A percentile compares a stretch with the other conserved stretches of the same genome.
Evolutionary conservation across 2,888 invertebrate species (phyloP).

Genomic region (Tetanocera ferruginea): DNA sequence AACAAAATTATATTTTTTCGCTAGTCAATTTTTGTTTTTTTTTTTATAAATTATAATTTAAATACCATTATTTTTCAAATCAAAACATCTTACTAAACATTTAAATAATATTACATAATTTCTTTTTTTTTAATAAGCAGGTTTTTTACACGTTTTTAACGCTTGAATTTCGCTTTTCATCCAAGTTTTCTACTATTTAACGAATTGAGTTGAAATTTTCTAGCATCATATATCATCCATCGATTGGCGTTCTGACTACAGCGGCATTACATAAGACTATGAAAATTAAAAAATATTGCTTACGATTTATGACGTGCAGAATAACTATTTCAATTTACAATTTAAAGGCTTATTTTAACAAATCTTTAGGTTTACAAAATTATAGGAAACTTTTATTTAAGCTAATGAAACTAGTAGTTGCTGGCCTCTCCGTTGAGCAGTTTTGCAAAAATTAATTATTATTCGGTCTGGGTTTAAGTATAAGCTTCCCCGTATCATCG

Average conservation of each 20-base stretch:
- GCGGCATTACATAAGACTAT: background rate
- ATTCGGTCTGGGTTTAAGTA: constrained; percentile 88
- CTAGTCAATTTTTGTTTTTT: background rate
- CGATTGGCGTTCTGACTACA: too few relatives aligned
- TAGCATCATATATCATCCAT: background rate
- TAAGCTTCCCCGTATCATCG: constrained; percentile 96
- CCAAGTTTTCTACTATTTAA: background rate
- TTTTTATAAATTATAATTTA: background rate
- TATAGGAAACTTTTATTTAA: constrained; percentile 12
- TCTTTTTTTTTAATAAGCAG: background rate
- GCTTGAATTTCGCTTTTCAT: background rate
- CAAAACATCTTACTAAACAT: background rate
- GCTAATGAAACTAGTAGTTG: constrained; percentile 17
- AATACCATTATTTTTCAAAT: background rate
- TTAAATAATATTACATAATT: background rate
- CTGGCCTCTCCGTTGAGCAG: background rate
- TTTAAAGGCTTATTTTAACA: background rate
- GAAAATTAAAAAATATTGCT: background rate
- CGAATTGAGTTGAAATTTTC: background rate
- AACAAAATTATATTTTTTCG: background rate
- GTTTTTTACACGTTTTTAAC: background rate
- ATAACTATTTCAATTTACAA: constrained; percentile 13
- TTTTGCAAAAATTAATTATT: constrained; percentile 56
- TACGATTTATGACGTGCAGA: background rate
- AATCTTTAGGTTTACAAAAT: background rate